A percentile compares a stretch with the other conserved stretches of the same genome.
Conservation (phyloP, 2,113 vertebrate species). For the Oxyruncus cristatus region DNA sequence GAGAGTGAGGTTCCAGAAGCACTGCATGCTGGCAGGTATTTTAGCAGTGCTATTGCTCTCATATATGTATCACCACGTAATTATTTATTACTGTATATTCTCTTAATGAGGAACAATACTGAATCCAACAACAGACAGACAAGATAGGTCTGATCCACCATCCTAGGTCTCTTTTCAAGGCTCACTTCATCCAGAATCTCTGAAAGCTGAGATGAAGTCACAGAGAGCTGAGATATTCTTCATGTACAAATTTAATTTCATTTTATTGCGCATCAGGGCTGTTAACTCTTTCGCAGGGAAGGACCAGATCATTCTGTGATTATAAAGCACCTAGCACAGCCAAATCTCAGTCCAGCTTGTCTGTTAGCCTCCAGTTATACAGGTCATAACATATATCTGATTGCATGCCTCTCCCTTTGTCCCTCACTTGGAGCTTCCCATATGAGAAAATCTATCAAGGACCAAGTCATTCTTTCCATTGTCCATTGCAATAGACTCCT, state of each 20-base stretch:
- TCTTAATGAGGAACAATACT: background rate
- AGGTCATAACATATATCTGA: background rate
- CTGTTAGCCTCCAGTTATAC: background rate
- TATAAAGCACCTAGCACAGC: background rate
- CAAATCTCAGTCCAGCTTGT: background rate
- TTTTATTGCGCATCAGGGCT: background rate
- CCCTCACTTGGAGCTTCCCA: background rate
- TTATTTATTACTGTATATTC: background rate
- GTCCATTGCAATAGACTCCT: background rate
- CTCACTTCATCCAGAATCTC: background rate
- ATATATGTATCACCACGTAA: background rate
- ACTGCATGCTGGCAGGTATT: background rate
- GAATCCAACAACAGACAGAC: background rate
- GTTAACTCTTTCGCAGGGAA: background rate
- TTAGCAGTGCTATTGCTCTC: background rate
- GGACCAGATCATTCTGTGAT: background rate
- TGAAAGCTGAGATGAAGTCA: accelerated
- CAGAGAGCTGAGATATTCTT: background rate
- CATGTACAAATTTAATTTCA: background rate
- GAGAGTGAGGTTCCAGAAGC: background rate
- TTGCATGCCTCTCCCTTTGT: background rate
- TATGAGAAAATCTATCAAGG: background rate
- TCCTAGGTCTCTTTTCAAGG: background rate
- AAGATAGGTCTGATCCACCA: background rate
- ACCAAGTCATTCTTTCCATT: background rate